Base-by-base conservation (phyloP, 2,113 vertebrate genomes). In the Mus pahari region DNA sequence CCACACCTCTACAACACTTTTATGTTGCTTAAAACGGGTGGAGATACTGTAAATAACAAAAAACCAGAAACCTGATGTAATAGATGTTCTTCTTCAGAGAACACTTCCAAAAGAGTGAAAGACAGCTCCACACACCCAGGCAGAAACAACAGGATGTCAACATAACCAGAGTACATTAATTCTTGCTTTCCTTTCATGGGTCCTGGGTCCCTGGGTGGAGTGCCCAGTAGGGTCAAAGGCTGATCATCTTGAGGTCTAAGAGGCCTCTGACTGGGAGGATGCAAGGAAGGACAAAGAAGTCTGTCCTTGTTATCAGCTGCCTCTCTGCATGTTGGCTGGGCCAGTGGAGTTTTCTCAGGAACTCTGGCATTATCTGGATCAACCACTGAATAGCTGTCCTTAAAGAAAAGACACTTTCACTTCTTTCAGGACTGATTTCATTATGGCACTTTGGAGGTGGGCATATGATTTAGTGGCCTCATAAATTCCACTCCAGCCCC, bases 361-460 rank as follows among this genome's bases (percentile, higher is more conserved):
- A 33, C 60, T 7, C 70, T 14, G 55, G 26, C 53, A 20, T 14
- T 62, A 28, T 42, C 91, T 55, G 19, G 4, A 68, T 86, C 71
- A 81, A 60, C 79, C 1, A 2, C 45, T 71, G 74, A 86, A 79
- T 75, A 68, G 83, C 5, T 82, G 36, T n/a, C 53, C 28, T 88
- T 83, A 84, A 92, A 73, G 86, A 90, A 88, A 92, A 75, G 79
- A 33, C 71, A 58, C 88, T 91, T 86, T n/a, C n/a, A 42, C 68
- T 90, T 92, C 82, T 91, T 89, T 97, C 81, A 50, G 48, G 66
- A 89, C 74, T 53, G 93, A 45, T 94, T 86, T 82, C 78, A 31
- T 55, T 39, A 55, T 1, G 19, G 86, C 81, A 83, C 45, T 82
- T 42, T 48, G 73, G 70, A 92, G 42, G 71, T 58, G 24, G 81